Percentiles rank a stretch among this genome's conserved stretches.
Evolutionary conservation across 2,113 vertebrate genomes (phyloP).

Genomic region (Alectura lathami): DNA sequence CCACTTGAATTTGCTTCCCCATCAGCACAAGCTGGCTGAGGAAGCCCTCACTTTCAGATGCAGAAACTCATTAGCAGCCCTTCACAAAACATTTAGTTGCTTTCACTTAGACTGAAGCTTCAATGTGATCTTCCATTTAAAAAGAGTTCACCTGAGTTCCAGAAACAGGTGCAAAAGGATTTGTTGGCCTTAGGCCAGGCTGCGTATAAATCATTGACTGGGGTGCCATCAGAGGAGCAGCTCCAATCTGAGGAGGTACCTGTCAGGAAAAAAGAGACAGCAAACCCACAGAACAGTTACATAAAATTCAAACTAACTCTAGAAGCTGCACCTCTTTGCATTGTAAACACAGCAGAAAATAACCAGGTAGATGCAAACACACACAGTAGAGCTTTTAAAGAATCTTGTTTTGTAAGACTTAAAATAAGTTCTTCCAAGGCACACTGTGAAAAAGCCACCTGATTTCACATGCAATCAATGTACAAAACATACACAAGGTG

Average conservation of each 20-base stretch:
- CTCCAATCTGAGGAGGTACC: conserved; percentile 87
- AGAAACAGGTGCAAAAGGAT: conserved; percentile 84
- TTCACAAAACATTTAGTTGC: background rate
- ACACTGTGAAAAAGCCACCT: background rate
- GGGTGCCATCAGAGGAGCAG: conserved; percentile 84
- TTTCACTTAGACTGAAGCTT: background rate
- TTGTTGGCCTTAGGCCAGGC: conserved; percentile 85
- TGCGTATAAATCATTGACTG: conserved; percentile 88
- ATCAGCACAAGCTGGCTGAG: background rate
- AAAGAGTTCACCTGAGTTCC: conserved; percentile 83
- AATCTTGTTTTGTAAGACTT: background rate
- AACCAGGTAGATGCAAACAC: background rate
- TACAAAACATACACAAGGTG: background rate
- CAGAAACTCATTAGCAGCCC: background rate
- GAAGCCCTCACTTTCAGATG: background rate
- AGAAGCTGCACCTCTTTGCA: background rate
- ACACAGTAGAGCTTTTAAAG: background rate
- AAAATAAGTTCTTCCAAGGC: background rate
- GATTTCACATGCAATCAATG: background rate
- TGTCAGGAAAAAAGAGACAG: conserved; percentile 34
- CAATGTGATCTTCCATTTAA: background rate
- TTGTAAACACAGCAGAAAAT: background rate
- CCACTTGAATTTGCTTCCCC: background rate
- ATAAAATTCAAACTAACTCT: background rate
- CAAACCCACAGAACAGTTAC: background rate